These are phyloP conservation scores for Sesia apiformis DNA, from an alignment of 2,888 invertebrate species.

Conservation along the genomic window DNA sequence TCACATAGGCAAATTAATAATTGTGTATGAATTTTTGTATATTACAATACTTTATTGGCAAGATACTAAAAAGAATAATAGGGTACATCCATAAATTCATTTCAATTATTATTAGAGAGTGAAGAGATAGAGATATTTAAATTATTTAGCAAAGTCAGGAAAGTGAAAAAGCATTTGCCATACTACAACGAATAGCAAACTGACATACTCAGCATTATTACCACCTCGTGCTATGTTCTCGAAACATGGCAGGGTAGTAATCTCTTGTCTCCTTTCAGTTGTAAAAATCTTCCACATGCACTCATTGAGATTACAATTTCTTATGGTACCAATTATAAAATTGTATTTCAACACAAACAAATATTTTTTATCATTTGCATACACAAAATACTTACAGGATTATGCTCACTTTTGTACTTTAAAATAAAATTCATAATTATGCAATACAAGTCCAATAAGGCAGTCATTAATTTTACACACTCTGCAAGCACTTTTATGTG, in stretches of 20 bases:
- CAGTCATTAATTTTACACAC: conserved; percentile 56
- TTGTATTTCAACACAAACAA: conserved; percentile 21
- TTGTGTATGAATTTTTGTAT: conserved; percentile 28
- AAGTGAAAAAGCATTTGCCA: conserved; percentile 53
- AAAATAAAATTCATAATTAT: conserved; percentile 58
- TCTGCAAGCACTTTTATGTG: conserved; percentile 37
- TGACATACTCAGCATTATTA: conserved; percentile 24
- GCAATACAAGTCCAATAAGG: conserved; percentile 56
- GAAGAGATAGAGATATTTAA: conserved; percentile 57
- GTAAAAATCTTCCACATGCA: conserved; percentile 42
- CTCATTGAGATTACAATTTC: conserved; percentile 68
- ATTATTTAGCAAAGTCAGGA: conserved; percentile 29
- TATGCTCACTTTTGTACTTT: conserved; percentile 71
- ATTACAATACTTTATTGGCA: conserved; percentile 65
- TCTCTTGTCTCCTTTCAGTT: conserved; percentile 35
- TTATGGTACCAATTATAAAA: conserved; percentile 41
- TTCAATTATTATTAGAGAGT: conserved; percentile 60
- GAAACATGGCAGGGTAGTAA: conserved; percentile 58
- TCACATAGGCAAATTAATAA: conserved; percentile 58
- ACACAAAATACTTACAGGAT: conserved; percentile 64
- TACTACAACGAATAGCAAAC: conserved; percentile 65
- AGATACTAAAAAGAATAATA: conserved; percentile 54
- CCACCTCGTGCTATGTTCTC: conserved; percentile 60
- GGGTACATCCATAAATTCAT: conserved; percentile 50
- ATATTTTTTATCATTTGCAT: conserved; percentile 42